Percentiles rank a stretch among this genome's conserved stretches.
Conservation (phyloP, 2,797 vertebrate species). For the Sternarchorhynchus goeldii region DNA sequence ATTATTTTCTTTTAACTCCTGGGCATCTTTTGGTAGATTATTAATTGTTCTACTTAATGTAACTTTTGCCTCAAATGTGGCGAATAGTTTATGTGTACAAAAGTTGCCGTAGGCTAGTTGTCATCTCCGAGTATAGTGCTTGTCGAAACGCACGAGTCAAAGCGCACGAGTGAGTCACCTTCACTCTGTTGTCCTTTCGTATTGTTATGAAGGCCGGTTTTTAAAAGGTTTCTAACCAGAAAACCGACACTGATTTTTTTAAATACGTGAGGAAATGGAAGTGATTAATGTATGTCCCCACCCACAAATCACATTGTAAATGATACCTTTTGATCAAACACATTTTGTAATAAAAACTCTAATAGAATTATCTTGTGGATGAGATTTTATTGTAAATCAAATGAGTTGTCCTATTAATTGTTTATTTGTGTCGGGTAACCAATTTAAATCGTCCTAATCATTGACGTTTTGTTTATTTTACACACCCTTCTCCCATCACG, state of each 20-base stretch:
- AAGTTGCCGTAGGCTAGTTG: conserved; percentile 4
- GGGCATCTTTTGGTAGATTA: background rate
- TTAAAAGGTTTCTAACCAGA: conserved; percentile 86
- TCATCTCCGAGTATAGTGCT: background rate
- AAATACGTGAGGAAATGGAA: conserved; percentile 66
- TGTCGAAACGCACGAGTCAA: background rate
- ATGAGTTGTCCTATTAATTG: background rate
- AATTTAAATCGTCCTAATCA: background rate
- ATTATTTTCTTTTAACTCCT: too few species aligned
- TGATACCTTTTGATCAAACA: conserved; percentile 67
- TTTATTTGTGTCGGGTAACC: too few species aligned
- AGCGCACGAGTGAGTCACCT: conserved; percentile 46
- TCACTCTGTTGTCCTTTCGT: conserved; percentile 73
- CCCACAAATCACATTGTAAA: conserved; percentile 64
- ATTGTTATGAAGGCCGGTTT: conserved; percentile 92
- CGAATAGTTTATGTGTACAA: conserved; percentile 11
- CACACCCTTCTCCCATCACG: background rate
- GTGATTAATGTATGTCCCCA: conserved; percentile 54
- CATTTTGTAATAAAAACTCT: conserved; percentile 74
- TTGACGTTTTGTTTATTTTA: background rate
- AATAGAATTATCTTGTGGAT: background rate
- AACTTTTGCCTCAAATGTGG: conserved; percentile 5
- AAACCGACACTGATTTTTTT: conserved; percentile 87
- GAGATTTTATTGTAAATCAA: background rate
- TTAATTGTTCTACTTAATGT: background rate